Base-by-base conservation (phyloP, 1,140 invertebrate species). In the Microplitis demolitor region DNA sequence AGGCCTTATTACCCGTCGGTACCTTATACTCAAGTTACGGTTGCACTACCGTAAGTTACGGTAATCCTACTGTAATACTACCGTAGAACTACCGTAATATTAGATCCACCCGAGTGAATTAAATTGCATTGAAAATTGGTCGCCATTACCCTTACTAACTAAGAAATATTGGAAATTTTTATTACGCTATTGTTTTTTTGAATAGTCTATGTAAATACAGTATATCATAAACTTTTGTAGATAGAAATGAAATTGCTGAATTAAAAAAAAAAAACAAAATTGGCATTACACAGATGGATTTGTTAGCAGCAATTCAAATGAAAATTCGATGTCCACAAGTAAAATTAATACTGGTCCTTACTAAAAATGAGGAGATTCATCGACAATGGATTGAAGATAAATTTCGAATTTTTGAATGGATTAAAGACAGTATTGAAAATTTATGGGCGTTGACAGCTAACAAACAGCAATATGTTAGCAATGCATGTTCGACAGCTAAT, bases 231-330 rank as follows among this genome's bases (percentile, higher is more conserved):
- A 61, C 2, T 61, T 63, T 60, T 14, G 16, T 16, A 83, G 82
- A 83, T 71, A 37, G 53, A 6, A 72, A 53, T 69, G 76, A 83
- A 69, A 80, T 83, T 8, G 51, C 31, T 34, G 37, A 37, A 0
- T 71, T 83, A 24, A 77, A 69, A 71, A 69, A 45, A 0, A 78
- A 81, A 63, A 77, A 77, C 3, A 83, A 83, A 80, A 77, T 83
- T 60, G 82, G 82, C 4, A 78, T 83, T 14, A 79, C 80, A 4
- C 78, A 81, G 54, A 78, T 76, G 74, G 79, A 83, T 71, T 66
- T 83, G 3, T 64, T 76, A 37, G 77, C 78, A n/a, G 70, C 76
- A 5, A 76, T 79, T 3, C 81, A 83, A 70, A 76, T 83, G 62
- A 70, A 50, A 62, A 77, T 68, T 62, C 72, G 78, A 14, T 82